Evolutionary conservation across 2,797 vertebrate species (phyloP).

Genomic region (Glossophaga mutica): DNA sequence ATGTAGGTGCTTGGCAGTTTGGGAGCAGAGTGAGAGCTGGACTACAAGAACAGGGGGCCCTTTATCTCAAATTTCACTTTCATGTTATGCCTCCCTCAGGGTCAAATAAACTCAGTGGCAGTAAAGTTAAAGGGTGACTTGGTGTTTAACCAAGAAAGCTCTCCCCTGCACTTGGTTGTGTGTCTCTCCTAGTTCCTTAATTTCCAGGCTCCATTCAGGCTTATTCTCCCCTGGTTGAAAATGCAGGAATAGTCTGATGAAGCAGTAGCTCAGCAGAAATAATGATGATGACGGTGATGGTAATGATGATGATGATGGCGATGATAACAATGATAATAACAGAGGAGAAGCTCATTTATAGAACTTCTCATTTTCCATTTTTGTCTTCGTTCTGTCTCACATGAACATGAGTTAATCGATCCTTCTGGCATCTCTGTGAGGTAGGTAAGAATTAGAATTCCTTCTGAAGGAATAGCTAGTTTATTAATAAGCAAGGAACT

Average conservation of each 20-base stretch:
- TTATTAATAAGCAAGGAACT: constrained; percentile 6
- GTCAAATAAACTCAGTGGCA: not conserved
- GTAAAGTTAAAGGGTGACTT: not conserved
- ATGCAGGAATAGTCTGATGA: not conserved
- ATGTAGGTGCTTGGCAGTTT: not conserved
- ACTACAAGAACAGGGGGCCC: not conserved
- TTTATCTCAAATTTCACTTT: not conserved
- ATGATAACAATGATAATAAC: constrained; percentile 31
- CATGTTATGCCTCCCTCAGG: not conserved
- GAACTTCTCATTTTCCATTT: constrained; percentile 44
- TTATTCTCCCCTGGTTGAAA: constrained; percentile 27
- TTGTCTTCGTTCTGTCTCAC: constrained; percentile 45
- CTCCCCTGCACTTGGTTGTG: not conserved
- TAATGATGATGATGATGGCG: constrained; percentile 25
- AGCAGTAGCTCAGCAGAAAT: constrained; percentile 43
- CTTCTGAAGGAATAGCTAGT: not conserved
- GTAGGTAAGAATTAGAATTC: constrained; percentile 63
- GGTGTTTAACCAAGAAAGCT: not conserved
- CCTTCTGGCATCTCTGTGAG: constrained; percentile 38
- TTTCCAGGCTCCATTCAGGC: not conserved
- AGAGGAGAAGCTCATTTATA: constrained; percentile 47
- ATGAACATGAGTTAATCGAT: constrained; percentile 50
- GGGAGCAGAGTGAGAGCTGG: not conserved
- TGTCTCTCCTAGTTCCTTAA: not conserved
- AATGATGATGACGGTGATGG: not conserved